A percentile compares a stretch with the other conserved stretches of the same genome.
Evolutionary conservation across 2,888 invertebrate species (phyloP).

Genomic region (Empis livida): DNA sequence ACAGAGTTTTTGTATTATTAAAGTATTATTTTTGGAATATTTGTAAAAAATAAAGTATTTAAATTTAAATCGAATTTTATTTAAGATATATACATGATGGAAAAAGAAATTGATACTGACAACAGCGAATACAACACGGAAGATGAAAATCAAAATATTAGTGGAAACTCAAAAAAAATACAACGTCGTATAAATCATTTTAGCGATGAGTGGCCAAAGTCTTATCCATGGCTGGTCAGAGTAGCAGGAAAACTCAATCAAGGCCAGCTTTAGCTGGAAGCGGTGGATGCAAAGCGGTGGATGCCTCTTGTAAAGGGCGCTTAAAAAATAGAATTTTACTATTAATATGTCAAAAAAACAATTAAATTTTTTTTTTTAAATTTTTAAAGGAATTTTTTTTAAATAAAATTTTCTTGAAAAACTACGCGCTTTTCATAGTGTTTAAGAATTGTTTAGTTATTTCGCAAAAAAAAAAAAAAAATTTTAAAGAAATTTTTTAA

Average conservation of each 20-base stretch:
- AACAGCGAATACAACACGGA: background rate
- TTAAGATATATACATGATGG: background rate
- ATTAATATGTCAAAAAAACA: too few relatives aligned
- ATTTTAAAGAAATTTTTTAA: too few relatives aligned
- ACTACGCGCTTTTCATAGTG: too few relatives aligned
- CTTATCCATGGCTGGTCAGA: constrained; percentile 1
- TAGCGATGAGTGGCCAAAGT: constrained; percentile 1
- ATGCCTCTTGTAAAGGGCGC: too few relatives aligned
- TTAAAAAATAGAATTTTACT: too few relatives aligned
- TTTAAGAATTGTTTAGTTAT: too few relatives aligned
- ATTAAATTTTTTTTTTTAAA: too few relatives aligned
- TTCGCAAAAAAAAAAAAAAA: too few relatives aligned
- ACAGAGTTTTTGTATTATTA: background rate
- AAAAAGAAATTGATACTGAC: background rate
- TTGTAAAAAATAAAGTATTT: background rate
- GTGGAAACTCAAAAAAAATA: background rate
- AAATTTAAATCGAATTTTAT: background rate
- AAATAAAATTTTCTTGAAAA: too few relatives aligned
- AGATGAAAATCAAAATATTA: background rate
- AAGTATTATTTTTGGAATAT: background rate
- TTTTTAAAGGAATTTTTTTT: too few relatives aligned
- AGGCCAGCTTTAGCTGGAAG: too few relatives aligned
- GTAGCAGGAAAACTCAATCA: background rate
- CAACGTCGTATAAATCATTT: background rate
- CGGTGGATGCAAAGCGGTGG: too few relatives aligned